Base-by-base conservation (phyloP, 2,797 vertebrate species). In the Microchirus variegatus region DNA sequence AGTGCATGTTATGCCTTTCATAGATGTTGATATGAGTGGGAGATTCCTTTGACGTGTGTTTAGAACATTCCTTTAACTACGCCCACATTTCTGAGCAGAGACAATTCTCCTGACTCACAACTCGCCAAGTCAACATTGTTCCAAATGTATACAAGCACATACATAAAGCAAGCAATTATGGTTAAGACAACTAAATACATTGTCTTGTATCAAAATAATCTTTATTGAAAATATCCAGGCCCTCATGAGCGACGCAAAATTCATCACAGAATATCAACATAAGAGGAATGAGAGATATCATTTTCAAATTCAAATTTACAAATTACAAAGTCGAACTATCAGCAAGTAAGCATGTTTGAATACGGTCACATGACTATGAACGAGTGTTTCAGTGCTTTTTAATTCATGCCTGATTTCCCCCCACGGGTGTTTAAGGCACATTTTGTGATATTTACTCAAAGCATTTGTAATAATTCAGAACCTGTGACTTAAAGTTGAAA, bases 141-240 rank as follows among this genome's bases (percentile, higher is more conserved):
- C 26, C 7, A 31, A 31, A 31, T 4, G 26, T 31, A 31, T 31
- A 31, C 26, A 31, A 31, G 31, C 31, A 5, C 31, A 1, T 1
- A 56, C 6, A 16, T 41, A 2, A 19, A 59, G 1, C 9, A 59
- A 18, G 3, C 4, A 53, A 14, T 31, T 0, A 1, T 19, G 35
- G 1, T n/a, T 44, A 31, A 19, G 9, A 65, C 18, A 36, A 48
- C 15, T n/a, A 48, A 48, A n/a, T 55, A n/a, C n/a, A 41, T 22
- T 35, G 51, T 0, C 35, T 47, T 8, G 26, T 78, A 84, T 57
- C 61, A 90, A 90, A 89, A 87, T 79, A 81, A 69, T 40, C 37
- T 90, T 89, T 89, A 90, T 87, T 91, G 63, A 73, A 75, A 77
- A 80, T 67, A 65, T 48, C 54, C 41, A 73, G 10, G n/a, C 42